Conservation (phyloP, 1,140 invertebrate genomes). For the Adoxophyes honmai region DNA sequence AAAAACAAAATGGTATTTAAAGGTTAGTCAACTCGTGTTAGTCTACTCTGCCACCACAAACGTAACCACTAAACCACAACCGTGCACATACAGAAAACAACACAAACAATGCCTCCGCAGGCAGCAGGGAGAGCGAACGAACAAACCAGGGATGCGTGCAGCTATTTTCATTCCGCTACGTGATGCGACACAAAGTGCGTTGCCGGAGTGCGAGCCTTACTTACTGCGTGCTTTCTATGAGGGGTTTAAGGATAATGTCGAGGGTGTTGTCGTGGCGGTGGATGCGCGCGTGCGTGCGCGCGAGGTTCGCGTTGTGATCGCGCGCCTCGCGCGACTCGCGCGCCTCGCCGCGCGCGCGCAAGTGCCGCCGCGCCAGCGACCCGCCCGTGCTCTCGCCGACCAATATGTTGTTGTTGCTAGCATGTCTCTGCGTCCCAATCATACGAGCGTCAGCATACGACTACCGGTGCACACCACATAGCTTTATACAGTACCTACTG, state of each 20-base stretch:
- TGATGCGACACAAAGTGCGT: constrained; percentile 48
- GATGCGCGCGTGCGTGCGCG: constrained; percentile 54
- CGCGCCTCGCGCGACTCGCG: constrained; percentile 43
- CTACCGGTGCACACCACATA: constrained; percentile 47
- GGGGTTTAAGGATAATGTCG: constrained; percentile 76
- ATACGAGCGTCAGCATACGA: constrained; percentile 43
- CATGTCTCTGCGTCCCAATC: constrained; percentile 74
- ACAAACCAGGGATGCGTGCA: constrained; percentile 51
- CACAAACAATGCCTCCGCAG: constrained; percentile 36
- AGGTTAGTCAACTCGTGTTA: constrained; percentile 57
- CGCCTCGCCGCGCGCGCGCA: constrained; percentile 56
- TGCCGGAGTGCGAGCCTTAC: constrained; percentile 49
- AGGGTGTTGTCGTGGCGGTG: constrained; percentile 73
- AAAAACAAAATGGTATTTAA: background rate
- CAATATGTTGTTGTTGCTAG: constrained; percentile 78
- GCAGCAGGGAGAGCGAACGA: constrained; percentile 39
- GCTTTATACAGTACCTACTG: constrained; percentile 28
- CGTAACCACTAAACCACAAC: constrained; percentile 32
- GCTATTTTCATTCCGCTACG: constrained; percentile 61
- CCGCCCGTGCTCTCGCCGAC: constrained; percentile 57
- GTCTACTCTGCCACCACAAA: constrained; percentile 25
- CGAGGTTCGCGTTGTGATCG: constrained; percentile 71
- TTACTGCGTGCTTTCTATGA: constrained; percentile 78
- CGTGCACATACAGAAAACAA: constrained; percentile 39
- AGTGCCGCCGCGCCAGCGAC: constrained; percentile 66